A percentile compares a stretch with the other conserved stretches of the same genome.
Evolutionary conservation across 2,113 vertebrate genomes (phyloP).

Genomic region (Gulo gulo): DNA sequence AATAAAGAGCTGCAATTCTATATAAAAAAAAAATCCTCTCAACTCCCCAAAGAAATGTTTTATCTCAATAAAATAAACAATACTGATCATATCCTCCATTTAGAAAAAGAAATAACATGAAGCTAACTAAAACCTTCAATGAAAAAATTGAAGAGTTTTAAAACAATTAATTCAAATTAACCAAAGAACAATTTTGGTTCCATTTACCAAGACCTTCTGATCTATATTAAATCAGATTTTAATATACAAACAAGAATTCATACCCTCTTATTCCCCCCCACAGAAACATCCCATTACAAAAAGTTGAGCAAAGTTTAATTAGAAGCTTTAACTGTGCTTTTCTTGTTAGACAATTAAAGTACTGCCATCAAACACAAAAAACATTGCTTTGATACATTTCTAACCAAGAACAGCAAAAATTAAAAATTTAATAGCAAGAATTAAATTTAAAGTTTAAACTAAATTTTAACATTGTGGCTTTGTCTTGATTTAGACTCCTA

Average conservation of each 20-base stretch:
- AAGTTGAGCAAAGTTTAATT: neutral
- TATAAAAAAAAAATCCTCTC: neutral
- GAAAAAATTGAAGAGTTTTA: neutral
- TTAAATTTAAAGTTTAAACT: conserved; percentile 39
- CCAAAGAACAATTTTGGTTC: too few species aligned
- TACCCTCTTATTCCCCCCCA: neutral
- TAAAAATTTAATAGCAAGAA: conserved; percentile 26
- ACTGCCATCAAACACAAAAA: neutral
- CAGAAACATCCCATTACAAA: neutral
- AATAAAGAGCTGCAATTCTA: too few species aligned
- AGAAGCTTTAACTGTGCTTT: neutral
- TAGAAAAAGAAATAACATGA: neutral
- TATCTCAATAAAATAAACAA: neutral
- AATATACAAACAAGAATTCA: neutral
- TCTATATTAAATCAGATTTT: neutral
- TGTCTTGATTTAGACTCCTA: conserved; percentile 21
- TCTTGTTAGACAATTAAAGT: neutral
- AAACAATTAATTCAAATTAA: neutral
- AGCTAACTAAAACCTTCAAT: neutral
- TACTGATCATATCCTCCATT: neutral
- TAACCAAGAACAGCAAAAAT: neutral
- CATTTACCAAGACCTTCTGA: neutral
- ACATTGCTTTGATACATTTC: neutral
- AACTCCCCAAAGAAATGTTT: neutral
- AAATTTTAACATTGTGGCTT: neutral